Evolutionary conservation across 2,797 vertebrate genomes (phyloP), one percentile per base, ranked within the genome.

Genomic region (Galagoides demidoff): DNA sequence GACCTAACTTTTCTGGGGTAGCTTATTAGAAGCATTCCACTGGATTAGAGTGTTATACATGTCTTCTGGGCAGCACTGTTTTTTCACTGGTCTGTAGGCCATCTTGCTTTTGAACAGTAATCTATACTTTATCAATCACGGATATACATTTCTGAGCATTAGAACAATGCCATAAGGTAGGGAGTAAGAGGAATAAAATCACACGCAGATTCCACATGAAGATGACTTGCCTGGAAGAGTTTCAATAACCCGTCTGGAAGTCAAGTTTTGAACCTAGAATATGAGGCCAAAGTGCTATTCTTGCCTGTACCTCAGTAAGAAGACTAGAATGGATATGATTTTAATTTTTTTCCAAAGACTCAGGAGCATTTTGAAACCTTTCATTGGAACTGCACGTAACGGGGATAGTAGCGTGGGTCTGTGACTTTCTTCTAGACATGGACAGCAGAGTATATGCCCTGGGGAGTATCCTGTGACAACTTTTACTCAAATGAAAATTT

Each of bases 371-470:
- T 64, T 57, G 57, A 84, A 82, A 49, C 6, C 27, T 63, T 27
- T 34, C 19, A 68, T 3, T 43, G 57, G 59, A 68, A 82, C 5
- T 43, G 7, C n/a, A 83, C 61, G 55, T 71, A 83, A 82, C 17
- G 29, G 29, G 64, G 34, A 39, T 29, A 52, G 7, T 11, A 45
- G 49, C 2, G 13, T 64, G 19, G 34, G 7, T 45, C 81, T 79
- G 73, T 34, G n/a, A 81, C 31, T 63, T 77, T 90, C 77, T 92
- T 91, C 81, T 57, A 76, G 83, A 89, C 64, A 39, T 43, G 9
- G 13, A 85, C 20, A 90, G 22, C 31, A 89, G 27, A 79, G 66
- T 29, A 13, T 31, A 16, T 34, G n/a, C 11, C 55, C 43, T 52
- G 22, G 43, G 19, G 34, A 82, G 11, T 39, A 61, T 37, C 49